Percentiles rank a stretch among this genome's conserved stretches.
These are phyloP conservation scores for Temnothorax nylanderi DNA, from an alignment of 1,140 invertebrate genomes.

Conservation along the genomic window DNA sequence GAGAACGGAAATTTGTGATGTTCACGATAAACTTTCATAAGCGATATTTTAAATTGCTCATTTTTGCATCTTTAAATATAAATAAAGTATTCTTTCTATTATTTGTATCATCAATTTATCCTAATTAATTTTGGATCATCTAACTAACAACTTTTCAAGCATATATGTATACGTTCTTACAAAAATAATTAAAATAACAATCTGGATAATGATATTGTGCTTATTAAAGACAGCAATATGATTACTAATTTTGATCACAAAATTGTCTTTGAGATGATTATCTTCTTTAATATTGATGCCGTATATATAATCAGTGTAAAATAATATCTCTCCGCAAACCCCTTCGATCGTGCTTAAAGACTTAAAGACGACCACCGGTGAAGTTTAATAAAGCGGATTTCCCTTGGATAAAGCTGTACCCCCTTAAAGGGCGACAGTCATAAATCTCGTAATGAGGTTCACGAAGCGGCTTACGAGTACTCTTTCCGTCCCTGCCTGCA, in stretches of 20 bases:
- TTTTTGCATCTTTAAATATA: not conserved
- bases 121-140: not conserved
- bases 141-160: not conserved
- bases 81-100: not conserved
- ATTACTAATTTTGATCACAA: constrained; percentile 8
- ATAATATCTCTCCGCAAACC: constrained; percentile 28
- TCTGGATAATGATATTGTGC: not conserved
- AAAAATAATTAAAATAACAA: not conserved
- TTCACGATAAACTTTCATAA: not conserved
- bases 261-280: not conserved
- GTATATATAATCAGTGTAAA: constrained; percentile 17
- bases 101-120: not conserved
- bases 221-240: not conserved
- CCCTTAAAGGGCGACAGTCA: constrained; percentile 45
- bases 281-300: not conserved
- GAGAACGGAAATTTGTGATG: not conserved
- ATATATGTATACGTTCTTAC: not conserved
- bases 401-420: not conserved
- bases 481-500: not conserved
- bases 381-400: constrained; percentile 65
- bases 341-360: constrained; percentile 1
- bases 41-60: not conserved
- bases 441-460: constrained; percentile 73
- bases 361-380: not conserved
- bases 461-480: constrained; percentile 1